Base-by-base conservation (phyloP, 2,113 vertebrate species). In the Trochalopteron elliotii region DNA sequence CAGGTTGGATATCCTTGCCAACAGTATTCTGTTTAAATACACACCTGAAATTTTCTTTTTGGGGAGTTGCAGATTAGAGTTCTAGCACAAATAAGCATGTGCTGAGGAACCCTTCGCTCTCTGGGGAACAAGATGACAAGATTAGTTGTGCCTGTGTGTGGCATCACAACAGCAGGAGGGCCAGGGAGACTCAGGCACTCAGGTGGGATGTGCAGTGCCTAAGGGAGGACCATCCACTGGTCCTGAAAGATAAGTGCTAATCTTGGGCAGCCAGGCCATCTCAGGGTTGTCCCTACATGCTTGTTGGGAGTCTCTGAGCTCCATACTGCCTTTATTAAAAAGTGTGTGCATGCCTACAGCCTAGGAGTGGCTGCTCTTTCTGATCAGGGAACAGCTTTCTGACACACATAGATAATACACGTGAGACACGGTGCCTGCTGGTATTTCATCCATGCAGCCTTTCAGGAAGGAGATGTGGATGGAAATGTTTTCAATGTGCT, bases 331-430 rank as follows among this genome's bases (percentile, higher is more conserved):
- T 74, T 74, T 55, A 74, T 61, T 15, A 61, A 92, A 80, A 6
- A 23, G 7, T 19, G 22, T 27, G 22, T 9, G 12, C 31, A 33
- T 14, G 74, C 24, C n/a, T 61, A 45, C 8, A 83, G 0, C 39
- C 28, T 39, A 0, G 0, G 21, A 35, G 35, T 33, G 52, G 47
- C 52, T 89, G 55, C 28, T 91, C 67, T 55, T 72, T 92, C 65
- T 80, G 25, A 19, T 18, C 44, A 71, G 35, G 16, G 37, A 10
- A 40, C 59, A 67, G 22, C 37, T 61, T 59, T 56, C 87, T 76
- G 59, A 56, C n/a, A 65, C 18, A 50, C 0, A 1, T 0, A 68
- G 30, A 18, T 23, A 83, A 80, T 15, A 64, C 35, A 47, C 0
- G 0, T 17, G 39, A 57, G 42, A 75, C 40, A 63, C 1, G 0